Percentiles rank a stretch among this genome's conserved stretches.
Conservation (phyloP, 1,140 invertebrate species). For the Pseudomyrmex concolor region DNA sequence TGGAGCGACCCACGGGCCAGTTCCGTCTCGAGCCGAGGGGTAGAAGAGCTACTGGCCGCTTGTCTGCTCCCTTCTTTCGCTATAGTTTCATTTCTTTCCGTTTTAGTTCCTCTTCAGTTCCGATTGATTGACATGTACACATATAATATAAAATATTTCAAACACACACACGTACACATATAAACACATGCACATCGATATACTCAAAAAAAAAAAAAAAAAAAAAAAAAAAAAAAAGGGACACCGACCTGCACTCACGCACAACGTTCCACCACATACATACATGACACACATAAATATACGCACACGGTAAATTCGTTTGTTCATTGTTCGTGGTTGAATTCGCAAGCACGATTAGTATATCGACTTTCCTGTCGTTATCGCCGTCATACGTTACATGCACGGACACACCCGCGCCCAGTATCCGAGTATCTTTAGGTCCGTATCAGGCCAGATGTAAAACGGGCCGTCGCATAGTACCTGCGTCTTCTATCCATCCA, state of each 20-base stretch:
- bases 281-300: slow-evolving; percentile 23
- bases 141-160: slow-evolving; percentile 60
- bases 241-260: slow-evolving; percentile 36
- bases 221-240: not conserved
- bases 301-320: slow-evolving; percentile 60
- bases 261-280: slow-evolving; percentile 17
- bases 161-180: slow-evolving; percentile 31
- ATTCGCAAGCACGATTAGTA: slow-evolving; percentile 56
- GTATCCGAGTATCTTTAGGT: slow-evolving; percentile 59
- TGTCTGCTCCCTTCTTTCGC: slow-evolving; percentile 85
- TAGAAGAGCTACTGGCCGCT: slow-evolving; percentile 83
- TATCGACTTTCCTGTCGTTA: slow-evolving; percentile 43
- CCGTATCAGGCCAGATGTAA: slow-evolving; percentile 65
- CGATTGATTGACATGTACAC: slow-evolving; percentile 75
- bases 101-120: slow-evolving; percentile 81
- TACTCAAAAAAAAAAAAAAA: not conserved
- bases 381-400: slow-evolving; percentile 55
- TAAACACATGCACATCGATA: slow-evolving; percentile 20
- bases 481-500: slow-evolving; percentile 71
- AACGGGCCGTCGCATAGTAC: slow-evolving; percentile 64
- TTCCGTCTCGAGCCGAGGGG: slow-evolving; percentile 82
- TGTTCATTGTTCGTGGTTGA: slow-evolving; percentile 65
- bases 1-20: slow-evolving; percentile 75
- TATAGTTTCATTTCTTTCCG: slow-evolving; percentile 84
- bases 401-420: slow-evolving; percentile 63